Evolutionary conservation across 1,140 invertebrate species (phyloP), one percentile per base, ranked within the genome.

Genomic region (Oncopeltus fasciatus): DNA sequence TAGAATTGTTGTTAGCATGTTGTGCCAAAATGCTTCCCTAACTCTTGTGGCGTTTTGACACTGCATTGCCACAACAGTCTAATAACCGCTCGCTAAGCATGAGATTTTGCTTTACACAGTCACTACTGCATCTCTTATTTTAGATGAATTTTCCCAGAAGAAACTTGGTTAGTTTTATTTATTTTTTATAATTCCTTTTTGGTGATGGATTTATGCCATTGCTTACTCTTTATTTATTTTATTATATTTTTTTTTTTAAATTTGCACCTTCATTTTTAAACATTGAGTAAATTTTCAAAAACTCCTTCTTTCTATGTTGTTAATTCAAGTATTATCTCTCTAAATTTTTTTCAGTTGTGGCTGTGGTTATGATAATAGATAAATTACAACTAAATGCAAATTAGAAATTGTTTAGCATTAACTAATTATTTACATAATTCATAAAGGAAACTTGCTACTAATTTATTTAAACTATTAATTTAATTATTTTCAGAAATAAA

Each of bases 1-100:
- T 64, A 64, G 62, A 65, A 29, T 66, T 65, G 69, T 69, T 70
- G 68, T 69, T 66, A 68, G 69, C 69, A 70, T 70, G 69, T 70
- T 69, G 68, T 68, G 67, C 66, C 57, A 65, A 64, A 62, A 62
- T 43, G 66, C 66, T 67, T 67, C 38, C n/a, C 61, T 62, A 64
- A 65, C 59, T 63, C 60, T 27, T 59, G 44, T 62, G 66, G 65
- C 61, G 49, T 53, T 53, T 53, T 53, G 49, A 53, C 49, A 53
- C 49, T 53, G 49, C 49, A 53, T 53, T 53, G 49, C 57, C 68
- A 68, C 68, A 69, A 69, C 68, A 69, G 67, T 67, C 68, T 69
- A 68, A 68, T 68, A 66, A 69, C 67, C 63, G 65, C 28, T 24
- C 20, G 26, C 20, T 26, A 60, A 63, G 67, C 68, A 69, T 69